Conservation (phyloP, 2,113 vertebrate species). For the Coreoperca whiteheadi region DNA sequence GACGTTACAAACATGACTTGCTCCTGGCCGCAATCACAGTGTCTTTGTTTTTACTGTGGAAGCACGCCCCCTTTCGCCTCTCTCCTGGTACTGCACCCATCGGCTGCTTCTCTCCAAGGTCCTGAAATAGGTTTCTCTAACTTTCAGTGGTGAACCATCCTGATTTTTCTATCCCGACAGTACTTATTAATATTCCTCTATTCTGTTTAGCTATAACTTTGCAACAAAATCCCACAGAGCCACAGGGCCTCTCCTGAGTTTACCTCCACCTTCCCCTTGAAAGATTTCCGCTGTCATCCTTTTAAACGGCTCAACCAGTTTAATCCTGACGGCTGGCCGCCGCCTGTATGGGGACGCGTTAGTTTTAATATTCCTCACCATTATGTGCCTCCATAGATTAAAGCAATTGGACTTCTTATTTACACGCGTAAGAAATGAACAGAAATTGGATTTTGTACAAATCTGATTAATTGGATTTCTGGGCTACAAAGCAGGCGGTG, state of each 20-base stretch:
- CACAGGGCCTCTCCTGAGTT: not conserved
- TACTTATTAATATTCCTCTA: not conserved
- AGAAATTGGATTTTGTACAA: not conserved
- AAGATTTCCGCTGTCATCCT: slow-evolving; percentile 78
- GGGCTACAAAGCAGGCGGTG: slow-evolving; percentile 2
- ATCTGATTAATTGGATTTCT: slow-evolving; percentile 48
- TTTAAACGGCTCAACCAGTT: slow-evolving; percentile 81
- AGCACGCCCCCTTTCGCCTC: slow-evolving; percentile 32
- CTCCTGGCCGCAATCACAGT: not conserved
- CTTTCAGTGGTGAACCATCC: not conserved
- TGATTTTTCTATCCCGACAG: not conserved
- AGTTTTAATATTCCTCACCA: slow-evolving; percentile 38
- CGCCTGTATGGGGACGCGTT: slow-evolving; percentile 29
- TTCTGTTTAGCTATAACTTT: not conserved
- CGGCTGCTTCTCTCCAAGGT: slow-evolving; percentile 54
- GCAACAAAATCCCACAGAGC: not conserved
- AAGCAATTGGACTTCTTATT: slow-evolving; percentile 6
- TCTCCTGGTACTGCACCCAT: not conserved
- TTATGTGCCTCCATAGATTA: slow-evolving; percentile 25
- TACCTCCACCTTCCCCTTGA: slow-evolving; percentile 53
- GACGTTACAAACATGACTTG: not conserved
- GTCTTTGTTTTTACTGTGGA: slow-evolving; percentile 7
- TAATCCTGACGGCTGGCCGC: slow-evolving; percentile 77
- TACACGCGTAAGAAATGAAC: not conserved
- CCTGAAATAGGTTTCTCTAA: slow-evolving; percentile 22